Conservation (phyloP, 2,888 invertebrate species). For the Antheraea assamensis region DNA sequence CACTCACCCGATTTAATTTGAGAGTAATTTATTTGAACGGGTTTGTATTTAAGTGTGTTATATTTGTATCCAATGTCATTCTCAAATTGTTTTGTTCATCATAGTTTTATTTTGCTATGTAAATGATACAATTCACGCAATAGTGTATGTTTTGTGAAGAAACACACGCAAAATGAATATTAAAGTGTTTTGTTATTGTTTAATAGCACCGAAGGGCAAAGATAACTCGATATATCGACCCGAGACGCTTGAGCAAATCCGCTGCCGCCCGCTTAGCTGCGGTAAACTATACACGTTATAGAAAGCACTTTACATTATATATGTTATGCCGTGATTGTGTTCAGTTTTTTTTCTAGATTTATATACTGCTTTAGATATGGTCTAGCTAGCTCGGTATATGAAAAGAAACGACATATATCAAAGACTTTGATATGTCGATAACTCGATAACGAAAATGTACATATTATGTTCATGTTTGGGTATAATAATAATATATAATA, state of each 20-base stretch:
- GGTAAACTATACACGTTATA: slow-evolving; percentile 62
- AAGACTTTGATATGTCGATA: not conserved
- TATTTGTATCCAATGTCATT: not conserved
- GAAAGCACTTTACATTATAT: slow-evolving; percentile 63
- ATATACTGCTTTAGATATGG: slow-evolving; percentile 10
- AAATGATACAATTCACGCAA: slow-evolving; percentile 4
- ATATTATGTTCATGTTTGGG: not conserved
- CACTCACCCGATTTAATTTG: no score
- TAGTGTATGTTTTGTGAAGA: slow-evolving; percentile 18
- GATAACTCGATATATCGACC: slow-evolving; percentile 77
- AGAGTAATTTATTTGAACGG: not conserved
- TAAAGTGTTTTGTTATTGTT: slow-evolving; percentile 39
- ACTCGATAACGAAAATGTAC: not conserved
- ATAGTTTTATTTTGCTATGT: not conserved
- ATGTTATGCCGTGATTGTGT: slow-evolving; percentile 21
- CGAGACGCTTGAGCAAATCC: slow-evolving; percentile 73
- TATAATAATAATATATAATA: no score
- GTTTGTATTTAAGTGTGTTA: not conserved
- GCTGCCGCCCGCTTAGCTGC: slow-evolving; percentile 71
- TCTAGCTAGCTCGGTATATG: slow-evolving; percentile 8
- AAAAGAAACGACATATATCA: not conserved
- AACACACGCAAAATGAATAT: slow-evolving; percentile 21
- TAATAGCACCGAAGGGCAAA: slow-evolving; percentile 78
- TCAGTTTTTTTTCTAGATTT: slow-evolving; percentile 15
- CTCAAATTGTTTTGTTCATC: not conserved